Evolutionary conservation across 92 coral and sea anemone species (phyloP).

Genomic region (Parazoanthus swiftii): DNA sequence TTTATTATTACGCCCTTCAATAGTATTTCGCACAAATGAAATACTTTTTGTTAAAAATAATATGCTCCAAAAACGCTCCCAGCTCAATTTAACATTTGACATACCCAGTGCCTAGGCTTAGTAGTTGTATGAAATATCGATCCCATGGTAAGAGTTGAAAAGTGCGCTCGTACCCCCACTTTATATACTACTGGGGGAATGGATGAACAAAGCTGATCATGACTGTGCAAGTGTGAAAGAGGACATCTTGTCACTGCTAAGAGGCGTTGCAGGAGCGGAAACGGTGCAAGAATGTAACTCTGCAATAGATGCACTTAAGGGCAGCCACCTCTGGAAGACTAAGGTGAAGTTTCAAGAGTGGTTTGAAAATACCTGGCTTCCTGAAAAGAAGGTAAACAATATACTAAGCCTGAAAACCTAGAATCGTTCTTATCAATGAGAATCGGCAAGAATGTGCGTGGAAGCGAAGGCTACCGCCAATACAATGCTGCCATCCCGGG

Average conservation of each 20-base stretch:
- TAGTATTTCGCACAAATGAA: no score
- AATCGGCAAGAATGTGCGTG: constrained; percentile 36
- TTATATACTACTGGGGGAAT: background rate
- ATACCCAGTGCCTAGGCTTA: no score
- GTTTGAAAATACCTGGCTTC: background rate
- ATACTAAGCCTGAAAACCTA: background rate
- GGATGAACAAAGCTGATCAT: background rate
- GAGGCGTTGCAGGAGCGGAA: background rate
- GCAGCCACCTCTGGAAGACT: background rate
- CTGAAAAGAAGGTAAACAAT: background rate
- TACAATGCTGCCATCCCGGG: constrained; percentile 37
- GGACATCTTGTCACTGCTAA: background rate
- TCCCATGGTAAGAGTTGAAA: no score
- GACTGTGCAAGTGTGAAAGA: background rate
- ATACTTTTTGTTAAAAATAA: no score
- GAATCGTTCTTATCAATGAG: constrained; percentile 21
- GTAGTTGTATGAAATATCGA: no score
- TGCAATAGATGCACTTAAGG: background rate
- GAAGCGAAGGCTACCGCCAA: constrained; percentile 35
- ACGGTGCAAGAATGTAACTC: background rate
- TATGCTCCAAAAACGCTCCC: no score
- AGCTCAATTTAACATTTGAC: no score
- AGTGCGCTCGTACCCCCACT: no score
- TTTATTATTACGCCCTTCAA: no score
- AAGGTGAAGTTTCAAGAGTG: background rate